A percentile compares a stretch with the other conserved stretches of the same genome.
Evolutionary conservation across 2,888 invertebrate genomes (phyloP).

Genomic region (Tortricodes alternella): DNA sequence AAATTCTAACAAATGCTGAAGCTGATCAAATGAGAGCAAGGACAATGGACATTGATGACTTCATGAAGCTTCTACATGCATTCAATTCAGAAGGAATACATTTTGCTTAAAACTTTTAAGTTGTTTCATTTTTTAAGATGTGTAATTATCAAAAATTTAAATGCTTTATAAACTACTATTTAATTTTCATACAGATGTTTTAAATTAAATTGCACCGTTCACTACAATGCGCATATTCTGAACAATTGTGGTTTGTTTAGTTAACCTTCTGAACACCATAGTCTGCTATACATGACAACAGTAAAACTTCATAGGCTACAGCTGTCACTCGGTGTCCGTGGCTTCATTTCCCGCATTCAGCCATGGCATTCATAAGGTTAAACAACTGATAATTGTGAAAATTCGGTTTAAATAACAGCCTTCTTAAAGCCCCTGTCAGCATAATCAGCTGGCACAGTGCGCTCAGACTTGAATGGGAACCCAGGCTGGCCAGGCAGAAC

Average conservation of each 20-base stretch:
- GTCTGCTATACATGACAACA: no score
- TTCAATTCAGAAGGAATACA: slow-evolving; percentile 97
- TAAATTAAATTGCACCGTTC: slow-evolving; percentile 9
- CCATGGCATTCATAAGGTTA: no score
- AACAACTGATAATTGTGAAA: background rate
- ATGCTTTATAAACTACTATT: slow-evolving; percentile 13
- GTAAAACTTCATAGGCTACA: no score
- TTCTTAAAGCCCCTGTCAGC: slow-evolving; percentile 88
- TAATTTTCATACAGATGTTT: slow-evolving; percentile 6
- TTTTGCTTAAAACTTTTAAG: slow-evolving; percentile 85
- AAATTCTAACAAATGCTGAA: slow-evolving; percentile 86
- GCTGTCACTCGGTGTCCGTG: no score
- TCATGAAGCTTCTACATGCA: slow-evolving; percentile 91
- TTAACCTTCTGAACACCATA: no score
- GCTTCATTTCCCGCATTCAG: no score
- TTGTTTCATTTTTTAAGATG: slow-evolving; percentile 29
- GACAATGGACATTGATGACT: slow-evolving; percentile 98
- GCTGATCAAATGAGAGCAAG: slow-evolving; percentile 92
- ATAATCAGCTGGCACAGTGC: slow-evolving; percentile 84
- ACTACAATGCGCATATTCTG: background rate
- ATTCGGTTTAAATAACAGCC: slow-evolving; percentile 73
- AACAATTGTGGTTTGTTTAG: background rate
- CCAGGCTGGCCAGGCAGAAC: slow-evolving; percentile 87
- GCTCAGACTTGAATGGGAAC: slow-evolving; percentile 85
- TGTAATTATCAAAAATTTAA: background rate